Evolutionary conservation across 2,113 vertebrate species (phyloP).

Genomic region (Murina feae): DNA sequence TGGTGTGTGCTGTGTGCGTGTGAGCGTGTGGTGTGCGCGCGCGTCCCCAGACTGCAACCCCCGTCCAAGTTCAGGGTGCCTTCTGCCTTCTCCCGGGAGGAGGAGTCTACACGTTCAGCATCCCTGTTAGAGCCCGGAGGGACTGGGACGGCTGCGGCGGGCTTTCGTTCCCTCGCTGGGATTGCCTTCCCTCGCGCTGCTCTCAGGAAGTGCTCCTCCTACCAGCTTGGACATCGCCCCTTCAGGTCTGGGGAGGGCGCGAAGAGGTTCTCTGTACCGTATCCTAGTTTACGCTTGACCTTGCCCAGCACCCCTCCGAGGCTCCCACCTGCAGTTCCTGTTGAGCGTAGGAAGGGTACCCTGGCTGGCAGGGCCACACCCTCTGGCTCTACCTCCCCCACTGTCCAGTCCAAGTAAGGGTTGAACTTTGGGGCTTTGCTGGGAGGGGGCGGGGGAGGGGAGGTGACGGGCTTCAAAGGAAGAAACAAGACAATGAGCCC

Average conservation of each 20-base stretch:
- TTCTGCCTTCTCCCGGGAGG: background rate
- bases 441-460: background rate
- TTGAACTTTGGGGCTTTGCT: conserved; percentile 66
- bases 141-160: background rate
- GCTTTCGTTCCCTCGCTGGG: background rate
- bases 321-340: conserved; percentile 15
- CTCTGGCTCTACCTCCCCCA: conserved; percentile 55
- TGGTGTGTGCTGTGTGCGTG: conserved; percentile 33
- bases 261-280: background rate
- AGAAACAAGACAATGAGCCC: conserved; percentile 63
- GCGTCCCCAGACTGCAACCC: background rate
- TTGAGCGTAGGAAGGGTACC: conserved; percentile 4
- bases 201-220: background rate
- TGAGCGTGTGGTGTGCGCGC: background rate
- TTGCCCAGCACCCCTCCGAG: background rate
- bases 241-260: background rate
- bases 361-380: conserved; percentile 16
- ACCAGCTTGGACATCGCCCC: background rate
- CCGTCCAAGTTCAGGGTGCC: background rate
- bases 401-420: conserved; percentile 17
- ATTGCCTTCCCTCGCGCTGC: background rate
- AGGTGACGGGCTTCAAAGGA: conserved; percentile 57
- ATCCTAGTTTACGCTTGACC: background rate
- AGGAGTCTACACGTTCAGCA: conserved; percentile 48
- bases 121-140: background rate